Evolutionary conservation across 2,888 invertebrate species (phyloP).

Genomic region (Hoplodrina blanda): DNA sequence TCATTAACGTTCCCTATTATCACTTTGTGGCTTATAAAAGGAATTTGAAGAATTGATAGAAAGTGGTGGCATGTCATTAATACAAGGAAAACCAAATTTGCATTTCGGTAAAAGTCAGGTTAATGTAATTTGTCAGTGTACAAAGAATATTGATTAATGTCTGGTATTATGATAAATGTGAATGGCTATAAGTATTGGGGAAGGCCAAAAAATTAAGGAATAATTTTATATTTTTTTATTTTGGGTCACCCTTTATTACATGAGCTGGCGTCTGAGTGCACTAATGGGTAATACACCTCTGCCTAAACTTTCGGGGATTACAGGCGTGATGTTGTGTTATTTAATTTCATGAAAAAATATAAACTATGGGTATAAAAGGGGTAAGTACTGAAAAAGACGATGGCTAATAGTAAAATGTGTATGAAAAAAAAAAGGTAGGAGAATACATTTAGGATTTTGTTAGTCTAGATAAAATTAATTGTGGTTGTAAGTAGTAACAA

Average conservation of each 20-base stretch:
- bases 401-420: too few species aligned
- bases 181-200: neutral
- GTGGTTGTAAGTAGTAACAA: slow-evolving; percentile 11
- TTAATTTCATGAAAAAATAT: neutral
- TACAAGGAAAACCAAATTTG: slow-evolving; percentile 18
- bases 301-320: too few species aligned
- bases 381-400: neutral
- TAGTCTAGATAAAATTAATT: neutral
- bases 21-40: slow-evolving; percentile 2
- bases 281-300: too few species aligned
- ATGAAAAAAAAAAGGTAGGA: neutral
- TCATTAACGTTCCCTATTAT: slow-evolving; percentile 25
- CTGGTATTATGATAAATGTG: neutral
- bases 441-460: neutral
- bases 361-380: too few species aligned
- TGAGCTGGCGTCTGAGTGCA: too few species aligned
- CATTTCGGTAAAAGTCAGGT: slow-evolving; percentile 3
- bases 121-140: slow-evolving; percentile 11
- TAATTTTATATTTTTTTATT: neutral
- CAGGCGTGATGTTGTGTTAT: too few species aligned
- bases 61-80: slow-evolving; percentile 10
- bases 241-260: too few species aligned
- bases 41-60: slow-evolving; percentile 20
- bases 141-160: neutral
- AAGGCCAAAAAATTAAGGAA: neutral